A percentile compares a stretch with the other conserved stretches of the same genome.
Evolutionary conservation across 2,888 invertebrate genomes (phyloP).

Genomic region (Brachyptera putata): DNA sequence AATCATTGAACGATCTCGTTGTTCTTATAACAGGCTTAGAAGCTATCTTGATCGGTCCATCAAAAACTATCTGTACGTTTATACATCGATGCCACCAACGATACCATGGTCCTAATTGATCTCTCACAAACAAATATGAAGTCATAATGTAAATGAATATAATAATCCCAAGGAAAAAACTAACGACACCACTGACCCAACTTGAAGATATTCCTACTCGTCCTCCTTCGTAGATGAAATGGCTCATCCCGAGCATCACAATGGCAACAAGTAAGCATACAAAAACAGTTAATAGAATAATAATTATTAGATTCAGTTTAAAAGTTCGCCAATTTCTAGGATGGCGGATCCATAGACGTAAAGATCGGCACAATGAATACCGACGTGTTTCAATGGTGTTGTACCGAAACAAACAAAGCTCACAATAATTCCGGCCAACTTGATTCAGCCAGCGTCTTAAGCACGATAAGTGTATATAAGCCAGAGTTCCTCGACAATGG

Average conservation of each 20-base stretch:
- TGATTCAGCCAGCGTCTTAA: conserved; percentile 13
- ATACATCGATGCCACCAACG: conserved; percentile 17
- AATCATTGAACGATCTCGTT: too few species aligned
- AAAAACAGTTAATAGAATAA: neutral
- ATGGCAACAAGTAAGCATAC: neutral
- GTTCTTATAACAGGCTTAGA: too few species aligned
- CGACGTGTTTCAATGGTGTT: conserved; percentile 16
- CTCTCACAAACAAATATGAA: conserved; percentile 13
- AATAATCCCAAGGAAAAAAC: neutral
- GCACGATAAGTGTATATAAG: conserved; percentile 16
- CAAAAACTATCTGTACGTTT: neutral
- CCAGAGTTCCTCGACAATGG: conserved; percentile 17
- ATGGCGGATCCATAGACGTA: conserved; percentile 1
- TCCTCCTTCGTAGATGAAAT: neutral
- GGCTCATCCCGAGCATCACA: neutral
- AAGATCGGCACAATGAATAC: conserved; percentile 2
- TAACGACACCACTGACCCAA: conserved; percentile 4
- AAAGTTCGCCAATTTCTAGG: neutral
- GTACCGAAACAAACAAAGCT: conserved; percentile 12
- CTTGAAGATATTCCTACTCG: neutral
- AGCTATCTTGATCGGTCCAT: too few species aligned
- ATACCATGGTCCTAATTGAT: conserved; percentile 12
- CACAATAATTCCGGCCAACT: conserved; percentile 16
- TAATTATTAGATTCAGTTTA: neutral
- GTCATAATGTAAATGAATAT: conserved; percentile 8